Evolutionary conservation across 2,888 invertebrate species (phyloP), one percentile per base, ranked within the genome.

Genomic region (Augiades crinisus): DNA sequence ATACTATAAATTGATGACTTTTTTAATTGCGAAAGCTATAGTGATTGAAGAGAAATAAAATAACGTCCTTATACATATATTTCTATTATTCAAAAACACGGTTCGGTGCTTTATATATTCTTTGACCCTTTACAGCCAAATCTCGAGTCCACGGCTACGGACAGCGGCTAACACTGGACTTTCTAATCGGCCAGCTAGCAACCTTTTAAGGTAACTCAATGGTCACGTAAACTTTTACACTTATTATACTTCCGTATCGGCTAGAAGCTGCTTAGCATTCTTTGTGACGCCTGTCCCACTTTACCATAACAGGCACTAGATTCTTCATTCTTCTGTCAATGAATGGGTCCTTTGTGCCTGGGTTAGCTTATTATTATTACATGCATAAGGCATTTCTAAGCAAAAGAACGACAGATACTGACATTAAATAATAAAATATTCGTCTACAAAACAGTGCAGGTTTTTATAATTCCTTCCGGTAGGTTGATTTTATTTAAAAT

Each of bases 251-350:
- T 70, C 70, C 64, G 63, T 68, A 63, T 62, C 57, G 65, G 59
- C 59, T 56, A 65, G 62, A 61, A 64, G 63, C 74, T 75, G 70
- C 69, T 81, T 81, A 77, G 65, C 70, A 81, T 80, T 79, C 81
- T 69, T 62, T 56, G 63, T 70, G 64, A 61, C 61, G 67, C 63
- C 62, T 72, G 79, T 51, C 77, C 78, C 60, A 81, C 67, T 77
- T 79, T 47, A 55, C 41, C 27, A 34, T 54, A 54, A 46, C 50
- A 34, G 40, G 34, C 27, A 14, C 19, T 44, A 34, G 27, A 49
- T 41, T 49, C 40, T 49, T 38, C 47, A 49, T 41, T 49, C 31
- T 49, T 38, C 47, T 36, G 36, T 46, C 36, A 40, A 54, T 55
- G 38, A 54, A 33, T 33, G 33, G 47, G 24, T 33, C 49, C 49